Conservation (phyloP, 2,888 invertebrate genomes). For the Andricus quercusramuli region DNA sequence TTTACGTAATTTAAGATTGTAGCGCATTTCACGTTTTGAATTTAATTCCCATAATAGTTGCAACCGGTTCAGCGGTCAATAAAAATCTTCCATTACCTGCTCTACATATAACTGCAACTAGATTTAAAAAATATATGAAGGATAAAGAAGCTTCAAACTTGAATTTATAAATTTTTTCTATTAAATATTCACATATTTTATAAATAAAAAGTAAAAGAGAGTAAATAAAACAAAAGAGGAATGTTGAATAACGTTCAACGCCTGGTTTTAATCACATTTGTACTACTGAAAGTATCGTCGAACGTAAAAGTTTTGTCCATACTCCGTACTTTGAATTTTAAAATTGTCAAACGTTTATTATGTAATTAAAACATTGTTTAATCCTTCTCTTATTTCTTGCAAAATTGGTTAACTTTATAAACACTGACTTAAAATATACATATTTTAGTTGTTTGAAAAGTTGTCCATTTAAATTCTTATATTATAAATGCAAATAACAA, state of each 20-base stretch:
- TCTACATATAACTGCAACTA: not conserved
- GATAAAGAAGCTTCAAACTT: not conserved
- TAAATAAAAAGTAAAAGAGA: not conserved
- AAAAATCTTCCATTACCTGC: not conserved
- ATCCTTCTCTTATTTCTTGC: not conserved
- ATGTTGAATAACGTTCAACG: not conserved
- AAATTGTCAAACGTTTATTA: not conserved
- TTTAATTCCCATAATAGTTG: not conserved
- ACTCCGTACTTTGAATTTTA: not conserved
- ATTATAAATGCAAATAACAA: too few species aligned
- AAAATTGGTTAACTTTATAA: not conserved
- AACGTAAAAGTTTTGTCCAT: slow-evolving; percentile 4
- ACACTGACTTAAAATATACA: not conserved
- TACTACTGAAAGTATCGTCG: slow-evolving; percentile 21
- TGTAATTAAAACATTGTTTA: not conserved
- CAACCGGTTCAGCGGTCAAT: not conserved
- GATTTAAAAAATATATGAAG: not conserved
- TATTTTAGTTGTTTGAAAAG: too few species aligned
- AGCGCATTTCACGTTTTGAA: not conserved
- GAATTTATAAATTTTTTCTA: not conserved
- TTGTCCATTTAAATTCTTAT: too few species aligned
- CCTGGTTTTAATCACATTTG: slow-evolving; percentile 17
- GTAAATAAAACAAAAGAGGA: not conserved
- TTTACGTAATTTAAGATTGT: not conserved
- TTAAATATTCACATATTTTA: not conserved